phyloP scores from a whole-genome alignment of 2,797 vertebrate genomes.

The Acanthurus leucopareius region DNA sequence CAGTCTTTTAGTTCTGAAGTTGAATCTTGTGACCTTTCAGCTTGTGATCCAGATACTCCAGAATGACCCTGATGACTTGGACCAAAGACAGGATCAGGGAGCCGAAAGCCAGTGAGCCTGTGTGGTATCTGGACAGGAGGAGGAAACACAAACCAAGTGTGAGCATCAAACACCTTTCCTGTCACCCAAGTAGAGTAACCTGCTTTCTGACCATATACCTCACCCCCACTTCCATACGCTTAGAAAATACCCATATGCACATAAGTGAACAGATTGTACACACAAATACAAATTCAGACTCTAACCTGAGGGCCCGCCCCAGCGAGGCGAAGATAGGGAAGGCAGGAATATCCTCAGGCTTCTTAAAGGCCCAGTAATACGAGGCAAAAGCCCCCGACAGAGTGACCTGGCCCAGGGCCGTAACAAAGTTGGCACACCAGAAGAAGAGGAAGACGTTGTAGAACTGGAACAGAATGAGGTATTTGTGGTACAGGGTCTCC shows the following conservation, averaged over 20 bases:
- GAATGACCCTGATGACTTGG: conserved; percentile 91
- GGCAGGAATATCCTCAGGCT: conserved; percentile 92
- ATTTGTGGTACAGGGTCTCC: conserved; percentile 92
- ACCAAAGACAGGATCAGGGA: conserved; percentile 93
- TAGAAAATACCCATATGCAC: background rate
- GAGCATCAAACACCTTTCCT: conserved; percentile 16
- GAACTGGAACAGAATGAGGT: conserved; percentile 92
- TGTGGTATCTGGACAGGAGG: conserved; percentile 91
- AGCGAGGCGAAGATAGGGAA: conserved; percentile 93
- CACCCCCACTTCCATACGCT: background rate
- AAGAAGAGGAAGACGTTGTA: conserved; percentile 98
- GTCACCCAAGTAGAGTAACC: background rate
- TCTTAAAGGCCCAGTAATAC: conserved; percentile 97
- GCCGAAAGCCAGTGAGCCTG: conserved; percentile 94
- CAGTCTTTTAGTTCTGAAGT: background rate
- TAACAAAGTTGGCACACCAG: conserved; percentile 96
- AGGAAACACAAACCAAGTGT: conserved; percentile 19
- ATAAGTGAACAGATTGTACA: background rate
- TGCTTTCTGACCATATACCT: conserved; percentile 16
- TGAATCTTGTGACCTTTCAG: conserved; percentile 88
- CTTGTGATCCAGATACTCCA: conserved; percentile 96
- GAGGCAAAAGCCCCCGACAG: conserved; percentile 96
- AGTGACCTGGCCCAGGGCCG: conserved; percentile 96
- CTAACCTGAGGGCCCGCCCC: conserved; percentile 92
- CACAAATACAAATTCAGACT: conserved; percentile 1